Evolutionary conservation across 2,113 vertebrate species (phyloP).

Genomic region (Setophaga kirtlandii): DNA sequence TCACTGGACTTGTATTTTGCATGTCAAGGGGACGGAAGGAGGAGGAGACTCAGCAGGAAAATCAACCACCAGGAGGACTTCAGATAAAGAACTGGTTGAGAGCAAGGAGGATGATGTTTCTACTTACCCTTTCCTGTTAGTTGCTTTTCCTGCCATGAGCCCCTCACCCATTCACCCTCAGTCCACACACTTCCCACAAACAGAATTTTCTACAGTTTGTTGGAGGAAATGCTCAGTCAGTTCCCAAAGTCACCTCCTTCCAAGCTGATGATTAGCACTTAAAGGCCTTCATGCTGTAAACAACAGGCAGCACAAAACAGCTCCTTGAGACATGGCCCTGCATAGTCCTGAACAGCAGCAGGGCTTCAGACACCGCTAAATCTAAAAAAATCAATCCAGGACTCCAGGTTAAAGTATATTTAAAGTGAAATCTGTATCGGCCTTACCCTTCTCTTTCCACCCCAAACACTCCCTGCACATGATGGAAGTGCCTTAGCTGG

Average conservation of each 20-base stretch:
- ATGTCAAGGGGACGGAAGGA: conserved; percentile 44
- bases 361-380: not conserved
- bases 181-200: conserved; percentile 14
- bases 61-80: conserved; percentile 54
- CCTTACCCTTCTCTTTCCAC: not conserved
- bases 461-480: not conserved
- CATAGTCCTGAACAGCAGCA: not conserved
- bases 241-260: not conserved
- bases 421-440: not conserved
- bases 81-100: conserved; percentile 63
- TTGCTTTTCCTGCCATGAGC: conserved; percentile 52
- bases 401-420: not conserved
- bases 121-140: conserved; percentile 55
- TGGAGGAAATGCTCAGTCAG: conserved; percentile 29
- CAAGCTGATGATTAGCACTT: not conserved
- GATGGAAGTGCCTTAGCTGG: not conserved
- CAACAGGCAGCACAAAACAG: fast-evolving
- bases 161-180: conserved; percentile 31
- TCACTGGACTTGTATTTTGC: conserved; percentile 1
- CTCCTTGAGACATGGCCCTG: not conserved
- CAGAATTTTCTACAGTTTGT: conserved; percentile 38
- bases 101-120: conserved; percentile 29
- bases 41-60: conserved; percentile 55
- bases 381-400: not conserved
- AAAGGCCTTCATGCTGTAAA: not conserved